These are phyloP conservation scores for Archilochus colubris DNA, from an alignment of 2,113 vertebrate genomes.

Conservation along the genomic window DNA sequence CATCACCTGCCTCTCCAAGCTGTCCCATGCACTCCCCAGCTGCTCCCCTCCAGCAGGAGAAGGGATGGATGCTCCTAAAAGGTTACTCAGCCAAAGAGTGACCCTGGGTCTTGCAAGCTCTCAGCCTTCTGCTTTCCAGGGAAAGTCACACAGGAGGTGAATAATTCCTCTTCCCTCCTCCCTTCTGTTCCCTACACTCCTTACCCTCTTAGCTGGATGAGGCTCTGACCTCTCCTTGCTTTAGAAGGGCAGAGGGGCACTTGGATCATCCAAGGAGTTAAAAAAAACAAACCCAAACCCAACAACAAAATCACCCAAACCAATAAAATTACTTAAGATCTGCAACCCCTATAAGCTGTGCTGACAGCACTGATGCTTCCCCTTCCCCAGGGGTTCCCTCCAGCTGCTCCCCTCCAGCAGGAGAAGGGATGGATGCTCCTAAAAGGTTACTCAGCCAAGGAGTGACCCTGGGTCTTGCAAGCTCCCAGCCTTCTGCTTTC, in stretches of 20 bases:
- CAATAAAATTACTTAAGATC: neutral
- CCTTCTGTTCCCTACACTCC: neutral
- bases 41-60: accelerated
- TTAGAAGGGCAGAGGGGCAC: neutral
- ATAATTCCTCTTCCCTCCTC: neutral
- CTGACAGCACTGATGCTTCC: neutral
- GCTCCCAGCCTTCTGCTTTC: neutral
- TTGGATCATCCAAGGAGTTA: neutral
- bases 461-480: neutral
- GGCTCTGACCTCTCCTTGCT: neutral
- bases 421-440: neutral
- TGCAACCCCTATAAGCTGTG: neutral
- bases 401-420: neutral
- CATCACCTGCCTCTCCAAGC: too few species aligned
- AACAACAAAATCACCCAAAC: too few species aligned
- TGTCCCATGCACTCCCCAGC: accelerated
- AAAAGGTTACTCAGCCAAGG: neutral
- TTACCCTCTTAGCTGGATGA: neutral
- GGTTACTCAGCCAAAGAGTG: neutral
- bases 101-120: neutral
- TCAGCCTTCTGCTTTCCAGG: neutral
- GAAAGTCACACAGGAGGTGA: neutral
- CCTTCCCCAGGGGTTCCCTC: neutral
- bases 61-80: neutral
- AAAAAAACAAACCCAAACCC: neutral